Evolutionary conservation across 2,113 vertebrate species (phyloP), one percentile per base, ranked within the genome.

Genomic region (Pao palembangensis): DNA sequence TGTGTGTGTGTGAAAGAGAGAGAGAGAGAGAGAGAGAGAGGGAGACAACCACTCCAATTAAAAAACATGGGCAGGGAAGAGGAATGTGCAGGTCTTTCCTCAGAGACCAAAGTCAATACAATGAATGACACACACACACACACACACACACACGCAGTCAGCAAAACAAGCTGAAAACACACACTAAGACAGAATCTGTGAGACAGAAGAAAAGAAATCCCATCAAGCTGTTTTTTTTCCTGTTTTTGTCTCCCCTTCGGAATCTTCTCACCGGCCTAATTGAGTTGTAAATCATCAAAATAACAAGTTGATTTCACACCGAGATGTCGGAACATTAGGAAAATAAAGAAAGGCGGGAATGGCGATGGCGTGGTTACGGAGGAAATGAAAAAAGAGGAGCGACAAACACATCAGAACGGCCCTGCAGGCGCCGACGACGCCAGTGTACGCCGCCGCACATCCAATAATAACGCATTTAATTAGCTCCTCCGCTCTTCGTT

Each of bases 21-120:
- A n/a, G 23, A 43, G 49, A 42, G 18, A 50, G 28, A 21, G 46
- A 16, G 42, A 44, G 42, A 44, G 42, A 44, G 42, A 44, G 28
- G 54, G 59, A 64, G 51, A 44, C 43, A 74, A 74, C 67, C 69
- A 73, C 43, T 83, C 60, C 79, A 87, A 86, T 88, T 88, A 87
- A 87, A 88, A 88, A 88, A 88, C 87, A 88, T 88, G 84, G 85
- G 81, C 84, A 82, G 85, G 85, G 84, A 89, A 82, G 81, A 81
- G 72, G 58, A 74, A 77, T 69, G 78, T 78, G 64, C 75, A 78
- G 71, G 64, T 76, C 78, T 75, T 68, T 69, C 85, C 84, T 81
- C 38, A 18, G 87, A 87, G 85, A 87, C 80, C 28, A 55, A 41
- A 85, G 81, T 84, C 84, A 87, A n/a, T n/a, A n/a, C n/a, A n/a